Evolutionary conservation across 2,888 invertebrate species (phyloP).

Genomic region (Nomada flava): DNA sequence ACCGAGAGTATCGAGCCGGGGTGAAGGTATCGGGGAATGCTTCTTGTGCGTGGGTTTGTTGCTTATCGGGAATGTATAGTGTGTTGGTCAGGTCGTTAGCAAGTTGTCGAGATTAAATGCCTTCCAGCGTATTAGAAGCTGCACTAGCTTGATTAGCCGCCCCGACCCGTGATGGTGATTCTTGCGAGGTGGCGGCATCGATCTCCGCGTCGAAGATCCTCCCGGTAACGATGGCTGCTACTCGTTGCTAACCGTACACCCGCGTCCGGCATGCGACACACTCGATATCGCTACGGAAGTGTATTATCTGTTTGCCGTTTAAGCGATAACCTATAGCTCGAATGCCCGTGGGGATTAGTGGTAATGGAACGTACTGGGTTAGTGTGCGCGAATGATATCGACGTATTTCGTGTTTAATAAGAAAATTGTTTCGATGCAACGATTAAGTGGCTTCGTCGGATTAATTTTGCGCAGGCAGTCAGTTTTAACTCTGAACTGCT

Average conservation of each 20-base stretch:
- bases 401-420: too few relatives aligned
- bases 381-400: too few relatives aligned
- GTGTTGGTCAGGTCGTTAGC: constrained; percentile 84
- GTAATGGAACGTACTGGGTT: neutral
- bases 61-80: constrained; percentile 83
- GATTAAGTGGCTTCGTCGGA: too few relatives aligned
- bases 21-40: constrained; percentile 78
- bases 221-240: constrained; percentile 17
- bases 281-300: constrained; percentile 67
- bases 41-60: constrained; percentile 79
- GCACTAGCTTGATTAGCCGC: constrained; percentile 80
- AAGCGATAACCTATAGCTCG: constrained; percentile 61
- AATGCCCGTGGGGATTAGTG: constrained; percentile 6
- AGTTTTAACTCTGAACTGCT: too few relatives aligned
- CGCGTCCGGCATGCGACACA: constrained; percentile 46
- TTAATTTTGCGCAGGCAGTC: too few relatives aligned
- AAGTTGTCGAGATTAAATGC: constrained; percentile 84
- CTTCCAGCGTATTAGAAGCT: constrained; percentile 82
- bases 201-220: constrained; percentile 55
- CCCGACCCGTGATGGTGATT: constrained; percentile 62
- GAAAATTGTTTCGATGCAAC: too few relatives aligned
- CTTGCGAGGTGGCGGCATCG: constrained; percentile 64
- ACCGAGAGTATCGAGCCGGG: constrained; percentile 66
- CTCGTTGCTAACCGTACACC: constrained; percentile 53
- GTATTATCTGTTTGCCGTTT: constrained; percentile 68